A percentile compares a stretch with the other conserved stretches of the same genome.
phyloP scores from a whole-genome alignment of 2,888 invertebrate species.

The Tetheella fluctuosa region DNA sequence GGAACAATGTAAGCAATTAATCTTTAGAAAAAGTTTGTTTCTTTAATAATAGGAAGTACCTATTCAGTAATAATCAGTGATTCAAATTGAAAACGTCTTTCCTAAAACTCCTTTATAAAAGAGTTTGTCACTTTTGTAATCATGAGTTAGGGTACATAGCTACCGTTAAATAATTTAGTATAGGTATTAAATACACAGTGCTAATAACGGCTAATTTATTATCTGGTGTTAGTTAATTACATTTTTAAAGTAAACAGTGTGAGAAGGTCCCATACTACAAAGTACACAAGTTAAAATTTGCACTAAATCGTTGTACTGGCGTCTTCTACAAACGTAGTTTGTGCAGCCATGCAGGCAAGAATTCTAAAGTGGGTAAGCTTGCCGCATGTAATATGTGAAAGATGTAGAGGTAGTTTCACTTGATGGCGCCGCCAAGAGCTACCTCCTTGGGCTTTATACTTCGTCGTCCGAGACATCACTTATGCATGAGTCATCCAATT shows the following conservation, averaged over 20 bases:
- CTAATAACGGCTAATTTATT: not conserved
- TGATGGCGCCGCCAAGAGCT: not conserved
- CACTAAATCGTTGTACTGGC: not conserved
- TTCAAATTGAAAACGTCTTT: no score
- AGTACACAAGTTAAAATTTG: constrained; percentile 3
- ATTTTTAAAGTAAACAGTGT: not conserved
- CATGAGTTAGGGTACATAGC: no score
- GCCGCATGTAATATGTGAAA: constrained; percentile 18
- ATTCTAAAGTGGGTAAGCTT: constrained; percentile 18
- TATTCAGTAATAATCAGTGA: not conserved
- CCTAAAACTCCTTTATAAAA: no score
- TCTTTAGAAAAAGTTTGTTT: not conserved
- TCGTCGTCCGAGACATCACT: constrained; percentile 36
- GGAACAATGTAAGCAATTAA: not conserved
- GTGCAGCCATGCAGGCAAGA: constrained; percentile 16
- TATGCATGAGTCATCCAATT: constrained; percentile 56
- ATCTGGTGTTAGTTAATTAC: not conserved
- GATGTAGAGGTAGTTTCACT: not conserved
- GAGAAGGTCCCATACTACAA: not conserved
- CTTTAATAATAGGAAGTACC: no score
- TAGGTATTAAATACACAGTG: no score
- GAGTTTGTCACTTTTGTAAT: no score
- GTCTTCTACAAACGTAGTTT: constrained; percentile 4
- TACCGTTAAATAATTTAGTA: no score
- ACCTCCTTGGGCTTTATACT: constrained; percentile 28